Conservation (phyloP, 2,797 vertebrate species). For the Tadarida brasiliensis region DNA sequence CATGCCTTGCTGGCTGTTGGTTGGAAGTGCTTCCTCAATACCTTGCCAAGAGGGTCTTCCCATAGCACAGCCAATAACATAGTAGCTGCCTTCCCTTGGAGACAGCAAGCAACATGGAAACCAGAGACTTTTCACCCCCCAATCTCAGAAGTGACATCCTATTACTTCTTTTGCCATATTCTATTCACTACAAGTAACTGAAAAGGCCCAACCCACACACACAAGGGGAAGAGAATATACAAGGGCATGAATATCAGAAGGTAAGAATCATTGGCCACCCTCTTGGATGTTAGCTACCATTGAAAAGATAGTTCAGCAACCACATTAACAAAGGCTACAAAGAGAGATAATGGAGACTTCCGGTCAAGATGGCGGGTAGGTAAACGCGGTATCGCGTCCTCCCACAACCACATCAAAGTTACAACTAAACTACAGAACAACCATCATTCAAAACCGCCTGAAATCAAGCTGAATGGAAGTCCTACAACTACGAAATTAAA, state of each 20-base stretch:
- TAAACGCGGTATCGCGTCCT: too few relatives aligned
- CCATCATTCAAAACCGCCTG: too few relatives aligned
- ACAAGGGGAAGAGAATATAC: not conserved
- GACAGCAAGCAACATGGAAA: not conserved
- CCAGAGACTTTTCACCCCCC: not conserved
- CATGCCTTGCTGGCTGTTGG: not conserved
- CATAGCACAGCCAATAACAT: not conserved
- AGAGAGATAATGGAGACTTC: not conserved
- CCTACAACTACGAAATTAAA: too few relatives aligned
- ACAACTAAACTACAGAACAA: too few relatives aligned
- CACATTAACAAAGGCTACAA: not conserved
- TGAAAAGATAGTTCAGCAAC: not conserved
- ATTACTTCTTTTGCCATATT: not conserved
- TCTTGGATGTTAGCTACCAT: not conserved
- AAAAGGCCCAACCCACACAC: not conserved
- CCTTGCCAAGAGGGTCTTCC: not conserved
- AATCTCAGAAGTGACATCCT: not conserved
- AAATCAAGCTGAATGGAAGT: too few relatives aligned
- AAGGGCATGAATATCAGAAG: not conserved
- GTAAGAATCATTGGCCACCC: not conserved
- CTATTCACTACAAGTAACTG: not conserved
- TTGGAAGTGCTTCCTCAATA: not conserved
- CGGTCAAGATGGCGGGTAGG: too few relatives aligned
- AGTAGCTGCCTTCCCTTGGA: not conserved
- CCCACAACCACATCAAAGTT: too few relatives aligned